Base-by-base conservation (phyloP, 2,113 vertebrate genomes). In the Rhinogobius similis region DNA sequence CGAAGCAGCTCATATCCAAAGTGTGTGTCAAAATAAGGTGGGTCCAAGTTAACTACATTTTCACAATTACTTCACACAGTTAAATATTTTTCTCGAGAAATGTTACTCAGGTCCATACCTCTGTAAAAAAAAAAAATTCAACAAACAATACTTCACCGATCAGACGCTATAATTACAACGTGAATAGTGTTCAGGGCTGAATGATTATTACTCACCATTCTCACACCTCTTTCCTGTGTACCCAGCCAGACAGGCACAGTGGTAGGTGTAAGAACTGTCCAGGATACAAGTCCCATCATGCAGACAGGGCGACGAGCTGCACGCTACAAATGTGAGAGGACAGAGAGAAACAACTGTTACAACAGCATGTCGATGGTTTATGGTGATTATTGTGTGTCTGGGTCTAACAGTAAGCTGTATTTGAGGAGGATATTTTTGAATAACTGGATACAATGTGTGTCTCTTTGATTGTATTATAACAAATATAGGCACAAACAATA, bases 201-300 rank as follows among this genome's bases (percentile, higher is more conserved):
- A 70, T 72, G 0, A 32, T 24, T 32, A 14, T 26, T 1, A 88
- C 88, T 85, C 71, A 99, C 98, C 93, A 73, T 94, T 94, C 93
- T 99, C 97, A 92, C 97, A 99, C 78, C 85, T 93, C 68, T 56
- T 93, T 59, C 98, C 98, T 0, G 97, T 98, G 44, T 97, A 99
- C 65, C 98, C 98, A 77, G 94, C 96, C 82, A 99, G 88, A 81
- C 98, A 99, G 68, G 96, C 96, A 64, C 98, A 99, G 56, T 86
- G 94, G 88, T 94, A 98, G 52, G 92, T 90, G 67, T 92, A 83
- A 0, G 89, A 91, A 53, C 88, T 92, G 77, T 95, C 96, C 48
- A 95, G 85, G 77, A 97, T 75, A 68, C 98, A 99, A 0, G 96
- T 98, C 74, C 97, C 96, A 39, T 99, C 98, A 0, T 99, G 96